Base-by-base conservation (phyloP, 2,113 vertebrate genomes). In the Myotis brandtii region DNA sequence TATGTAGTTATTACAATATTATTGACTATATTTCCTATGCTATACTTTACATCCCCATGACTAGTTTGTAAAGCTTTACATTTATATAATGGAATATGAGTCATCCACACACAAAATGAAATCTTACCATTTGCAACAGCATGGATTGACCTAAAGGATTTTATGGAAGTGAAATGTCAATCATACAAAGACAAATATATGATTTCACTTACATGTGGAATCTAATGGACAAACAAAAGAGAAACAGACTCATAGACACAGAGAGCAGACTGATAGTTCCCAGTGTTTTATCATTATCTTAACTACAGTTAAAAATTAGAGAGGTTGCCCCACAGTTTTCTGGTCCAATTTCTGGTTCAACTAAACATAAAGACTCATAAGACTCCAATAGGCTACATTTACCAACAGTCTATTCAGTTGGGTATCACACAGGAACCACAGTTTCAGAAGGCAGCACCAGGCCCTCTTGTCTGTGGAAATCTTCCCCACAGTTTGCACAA, bases 301-400 rank as follows among this genome's bases (percentile, higher is more conserved):
- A 92, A 87, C 50, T 76, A 88, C 73, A 89, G 67, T 32, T 91
- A 48, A 80, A 93, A 81, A 79, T 86, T 83, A 86, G 50, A 79
- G 43, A 91, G 17, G 21, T 64, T 76, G 13, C 6, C 4, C 1
- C 30, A 32, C 4, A 30, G 20, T 77, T 56, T 62, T 90, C 23
- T 70, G 23, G 27, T 46, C 27, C 21, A 96, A 70, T 52, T 81
- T 95, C 43, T 72, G 59, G 37, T 64, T 84, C 69, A 89, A 20
- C 43, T 86, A 52, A 92, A 67, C 6, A 23, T 37, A 87, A 8
- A 80, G 48, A 75, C 6, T 80, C 64, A 43, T 0, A 75, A 67
- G 66, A 43, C 11, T 40, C 27, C 27, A 21, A 34, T 0, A 72
- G 14, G 25, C 5, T 32, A 11, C 32, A 43, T 25, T 70, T 40